Base-by-base conservation (phyloP, 2,113 vertebrate genomes). In the Erythrocercus mccallii region DNA sequence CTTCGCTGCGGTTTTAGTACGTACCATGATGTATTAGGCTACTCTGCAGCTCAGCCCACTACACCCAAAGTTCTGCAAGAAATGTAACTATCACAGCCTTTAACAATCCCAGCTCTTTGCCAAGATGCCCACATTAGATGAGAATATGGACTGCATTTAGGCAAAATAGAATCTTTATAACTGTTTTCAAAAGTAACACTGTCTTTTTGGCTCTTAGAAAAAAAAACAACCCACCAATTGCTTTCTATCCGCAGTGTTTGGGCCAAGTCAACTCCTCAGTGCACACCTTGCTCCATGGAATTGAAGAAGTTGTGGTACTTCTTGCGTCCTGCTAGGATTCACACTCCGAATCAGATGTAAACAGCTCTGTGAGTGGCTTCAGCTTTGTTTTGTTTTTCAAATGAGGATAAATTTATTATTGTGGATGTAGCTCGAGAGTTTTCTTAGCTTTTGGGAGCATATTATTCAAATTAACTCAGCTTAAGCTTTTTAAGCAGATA, bases 391-490 rank as follows among this genome's bases (percentile, higher is more conserved):
- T 91, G 27, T 71, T 92, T 94, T 91, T 68, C 47, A 88, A 68
- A 90, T 30, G 47, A 88, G 31, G 33, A 92, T 78, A 73, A 74
- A 77, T 51, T 62, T 83, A 74, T 66, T 90, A 83, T 33, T 79
- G 73, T 53, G 81, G 65, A 56, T 51, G 42, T 2, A 92, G 50
- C 58, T 80, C 3, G 10, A 90, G 71, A 92, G 68, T 45, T 38
- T 92, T 81, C 79, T 40, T 38, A 70, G 79, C 45, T 86, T 86
- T 90, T 42, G 16, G 58, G 35, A 73, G 66, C 33, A 53, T 61
- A 58, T 80, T 92, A 92, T 83, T 93, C 88, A 73, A 94, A 94
- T 90, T 70, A 93, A 92, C 50, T 80, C 16, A 73, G 69, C 42
- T 77, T 88, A 88, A 88, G 60, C 42, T 90, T 88, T 92, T 80